phyloP scores from a whole-genome alignment of 2,113 vertebrate species.

The Serilophus lunatus region DNA sequence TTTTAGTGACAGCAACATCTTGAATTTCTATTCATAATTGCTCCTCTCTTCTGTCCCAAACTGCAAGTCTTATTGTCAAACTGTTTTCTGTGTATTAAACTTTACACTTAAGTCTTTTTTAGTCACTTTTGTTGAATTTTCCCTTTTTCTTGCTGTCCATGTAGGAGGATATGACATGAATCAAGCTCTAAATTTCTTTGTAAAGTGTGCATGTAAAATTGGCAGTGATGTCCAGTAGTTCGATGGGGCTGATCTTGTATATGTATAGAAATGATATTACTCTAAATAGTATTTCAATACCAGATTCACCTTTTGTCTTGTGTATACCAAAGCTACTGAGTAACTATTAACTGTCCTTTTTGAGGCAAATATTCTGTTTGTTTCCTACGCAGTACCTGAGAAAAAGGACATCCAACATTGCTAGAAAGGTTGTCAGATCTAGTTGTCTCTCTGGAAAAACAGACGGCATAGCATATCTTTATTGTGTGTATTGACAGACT shows the following conservation, averaged over 20 bases:
- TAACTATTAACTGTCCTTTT: not conserved
- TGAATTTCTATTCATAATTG: not conserved
- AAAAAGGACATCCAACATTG: not conserved
- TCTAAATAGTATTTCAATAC: not conserved
- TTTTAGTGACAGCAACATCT: not conserved
- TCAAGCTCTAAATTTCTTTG: not conserved
- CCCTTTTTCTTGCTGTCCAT: not conserved
- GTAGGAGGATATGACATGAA: not conserved
- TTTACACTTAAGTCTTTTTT: not conserved
- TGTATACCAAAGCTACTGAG: not conserved
- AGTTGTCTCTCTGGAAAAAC: not conserved
- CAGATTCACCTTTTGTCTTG: not conserved
- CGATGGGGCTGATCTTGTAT: not conserved
- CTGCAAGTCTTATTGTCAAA: not conserved
- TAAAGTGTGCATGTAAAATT: not conserved
- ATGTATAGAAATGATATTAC: not conserved
- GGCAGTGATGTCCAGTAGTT: not conserved
- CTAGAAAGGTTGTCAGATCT: not conserved
- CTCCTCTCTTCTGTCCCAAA: not conserved
- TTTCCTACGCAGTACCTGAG: not conserved
- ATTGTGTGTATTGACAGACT: not conserved
- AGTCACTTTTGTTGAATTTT: not conserved
- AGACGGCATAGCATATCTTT: not conserved
- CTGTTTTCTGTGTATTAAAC: not conserved
- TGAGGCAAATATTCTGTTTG: not conserved